Evolutionary conservation across 2,888 invertebrate genomes (phyloP).

Genomic region (Zhengitettix transpicula): DNA sequence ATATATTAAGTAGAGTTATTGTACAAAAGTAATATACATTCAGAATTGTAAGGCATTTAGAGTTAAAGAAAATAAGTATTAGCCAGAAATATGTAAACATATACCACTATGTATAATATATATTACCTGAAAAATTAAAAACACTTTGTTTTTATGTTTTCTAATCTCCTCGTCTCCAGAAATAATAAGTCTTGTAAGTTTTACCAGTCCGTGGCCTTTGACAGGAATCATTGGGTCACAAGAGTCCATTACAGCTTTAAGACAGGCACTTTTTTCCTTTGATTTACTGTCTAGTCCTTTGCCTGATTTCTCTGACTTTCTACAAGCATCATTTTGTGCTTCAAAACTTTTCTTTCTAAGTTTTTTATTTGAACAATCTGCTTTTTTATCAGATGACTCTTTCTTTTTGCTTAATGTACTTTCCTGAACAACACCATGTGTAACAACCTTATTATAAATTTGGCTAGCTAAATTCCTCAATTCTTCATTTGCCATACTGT

Average conservation of each 20-base stretch:
- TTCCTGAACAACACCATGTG: conserved; percentile 17
- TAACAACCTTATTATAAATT: conserved; percentile 21
- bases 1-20: no score
- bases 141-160: conserved; percentile 44
- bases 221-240: conserved; percentile 59
- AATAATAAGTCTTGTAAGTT: conserved; percentile 53
- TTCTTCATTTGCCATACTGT: conserved; percentile 16
- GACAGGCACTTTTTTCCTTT: conserved; percentile 27
- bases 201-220: conserved; percentile 62
- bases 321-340: background rate
- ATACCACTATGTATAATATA: background rate
- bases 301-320: background rate
- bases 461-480: conserved; percentile 19
- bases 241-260: conserved; percentile 46
- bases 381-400: background rate
- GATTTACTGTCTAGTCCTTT: background rate
- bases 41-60: no score
- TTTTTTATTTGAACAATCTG: background rate
- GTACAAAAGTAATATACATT: no score
- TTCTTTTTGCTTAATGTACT: background rate
- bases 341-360: background rate
- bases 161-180: conserved; percentile 42
- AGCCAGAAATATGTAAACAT: no score
- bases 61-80: no score
- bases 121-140: conserved; percentile 54